These are phyloP conservation scores for Ericerus pela DNA, from an alignment of 1,140 invertebrate species.

Conservation along the genomic window DNA sequence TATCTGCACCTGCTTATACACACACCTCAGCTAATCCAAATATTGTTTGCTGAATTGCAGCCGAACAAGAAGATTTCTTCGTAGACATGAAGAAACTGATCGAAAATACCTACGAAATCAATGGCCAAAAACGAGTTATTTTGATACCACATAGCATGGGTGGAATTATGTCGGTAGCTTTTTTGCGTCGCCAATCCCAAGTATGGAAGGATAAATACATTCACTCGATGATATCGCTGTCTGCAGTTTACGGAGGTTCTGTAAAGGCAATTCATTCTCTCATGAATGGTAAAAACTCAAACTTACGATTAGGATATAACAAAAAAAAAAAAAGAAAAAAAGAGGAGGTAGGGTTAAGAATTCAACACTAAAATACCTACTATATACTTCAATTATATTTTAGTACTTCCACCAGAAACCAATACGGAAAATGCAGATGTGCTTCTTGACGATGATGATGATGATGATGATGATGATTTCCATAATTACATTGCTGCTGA, in stretches of 20 bases:
- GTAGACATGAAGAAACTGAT: constrained; percentile 60
- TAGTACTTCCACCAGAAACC: too few relatives aligned
- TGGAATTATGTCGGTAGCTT: constrained; percentile 69
- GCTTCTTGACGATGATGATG: too few relatives aligned
- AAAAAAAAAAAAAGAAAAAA: too few relatives aligned
- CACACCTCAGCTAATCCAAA: neutral
- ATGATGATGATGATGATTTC: too few relatives aligned
- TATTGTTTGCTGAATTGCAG: constrained; percentile 41
- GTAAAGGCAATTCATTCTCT: constrained; percentile 82
- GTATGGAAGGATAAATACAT: constrained; percentile 89
- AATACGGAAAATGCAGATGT: too few relatives aligned
- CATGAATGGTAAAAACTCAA: too few relatives aligned
- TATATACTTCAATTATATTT: too few relatives aligned
- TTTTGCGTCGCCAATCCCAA: constrained; percentile 62
- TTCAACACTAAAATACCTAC: too few relatives aligned
- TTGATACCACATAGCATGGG: constrained; percentile 93
- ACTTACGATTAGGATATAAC: too few relatives aligned
- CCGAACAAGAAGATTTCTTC: constrained; percentile 79
- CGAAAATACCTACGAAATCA: constrained; percentile 68
- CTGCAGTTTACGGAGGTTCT: constrained; percentile 87
- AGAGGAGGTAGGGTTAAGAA: too few relatives aligned
- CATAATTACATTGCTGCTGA: too few relatives aligned
- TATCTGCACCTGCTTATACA: neutral
- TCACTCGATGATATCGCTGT: constrained; percentile 59
- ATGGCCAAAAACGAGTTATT: constrained; percentile 62